Conservation (phyloP, 2,797 vertebrate genomes). For the Nyctibius grandis region DNA sequence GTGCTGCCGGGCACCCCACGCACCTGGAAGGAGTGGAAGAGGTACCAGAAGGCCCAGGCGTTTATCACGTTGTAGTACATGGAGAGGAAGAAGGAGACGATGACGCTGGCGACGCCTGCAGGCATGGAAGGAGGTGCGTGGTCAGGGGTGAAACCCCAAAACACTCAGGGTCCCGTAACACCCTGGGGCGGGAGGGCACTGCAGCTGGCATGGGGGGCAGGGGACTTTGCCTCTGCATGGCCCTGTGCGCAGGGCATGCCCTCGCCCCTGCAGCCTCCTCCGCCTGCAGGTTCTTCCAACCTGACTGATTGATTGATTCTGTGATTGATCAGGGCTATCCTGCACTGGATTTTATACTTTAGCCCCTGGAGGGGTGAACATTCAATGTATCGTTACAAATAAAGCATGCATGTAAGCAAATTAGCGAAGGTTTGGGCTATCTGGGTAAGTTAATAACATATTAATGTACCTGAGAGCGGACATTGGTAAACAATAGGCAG, state of each 20-base stretch:
- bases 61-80: conserved; percentile 95
- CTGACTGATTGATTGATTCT: too few species aligned
- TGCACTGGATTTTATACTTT: background rate
- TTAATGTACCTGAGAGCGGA: background rate
- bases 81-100: conserved; percentile 88
- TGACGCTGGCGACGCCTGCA: conserved; percentile 84
- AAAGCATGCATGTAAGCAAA: background rate
- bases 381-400: background rate
- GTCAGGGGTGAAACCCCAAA: background rate
- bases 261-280: fast-evolving
- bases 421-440: background rate
- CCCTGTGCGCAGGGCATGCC: background rate
- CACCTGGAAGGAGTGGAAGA: conserved; percentile 97
- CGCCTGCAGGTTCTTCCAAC: too few species aligned
- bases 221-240: background rate
- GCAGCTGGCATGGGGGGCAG: fast-evolving
- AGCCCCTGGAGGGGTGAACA: background rate
- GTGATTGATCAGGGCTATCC: background rate
- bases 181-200: fast-evolving
- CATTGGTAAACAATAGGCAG: background rate
- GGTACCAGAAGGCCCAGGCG: conserved; percentile 96
- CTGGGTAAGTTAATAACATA: background rate
- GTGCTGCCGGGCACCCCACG: fast-evolving
- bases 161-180: fast-evolving
- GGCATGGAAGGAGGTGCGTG: background rate